Evolutionary conservation across 2,888 invertebrate species (phyloP).

Genomic region (Drosophila meridiana): DNA sequence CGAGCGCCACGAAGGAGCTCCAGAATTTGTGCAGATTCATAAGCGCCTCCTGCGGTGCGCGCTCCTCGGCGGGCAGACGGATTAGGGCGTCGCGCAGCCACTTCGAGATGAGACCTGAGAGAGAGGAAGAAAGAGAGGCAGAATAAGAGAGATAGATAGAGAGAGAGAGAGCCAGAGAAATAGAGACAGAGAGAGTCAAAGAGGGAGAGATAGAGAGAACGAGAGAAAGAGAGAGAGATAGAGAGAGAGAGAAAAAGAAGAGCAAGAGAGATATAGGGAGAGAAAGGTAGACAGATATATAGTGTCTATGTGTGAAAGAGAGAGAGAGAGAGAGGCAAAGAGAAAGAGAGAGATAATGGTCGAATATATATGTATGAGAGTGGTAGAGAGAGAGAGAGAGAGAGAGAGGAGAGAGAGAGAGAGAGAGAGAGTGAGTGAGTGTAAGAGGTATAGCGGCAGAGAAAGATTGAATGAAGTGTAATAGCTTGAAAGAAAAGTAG

Average conservation of each 20-base stretch:
- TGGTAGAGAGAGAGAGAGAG: background rate
- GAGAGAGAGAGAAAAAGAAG: background rate
- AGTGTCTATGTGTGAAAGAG: background rate
- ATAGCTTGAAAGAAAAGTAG: too few species aligned
- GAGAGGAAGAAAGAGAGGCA: background rate
- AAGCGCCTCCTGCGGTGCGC: conserved; percentile 89
- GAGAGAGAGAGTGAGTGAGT: background rate
- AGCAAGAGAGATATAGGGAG: background rate
- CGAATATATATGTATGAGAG: background rate
- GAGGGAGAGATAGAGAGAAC: background rate
- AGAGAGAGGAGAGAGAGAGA: background rate
- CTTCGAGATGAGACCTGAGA: conserved; percentile 89
- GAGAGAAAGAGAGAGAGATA: background rate
- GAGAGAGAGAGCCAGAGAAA: background rate
- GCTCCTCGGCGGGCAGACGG: conserved; percentile 87
- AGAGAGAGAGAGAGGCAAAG: background rate
- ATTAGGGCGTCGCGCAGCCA: conserved; percentile 92
- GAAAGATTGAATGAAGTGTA: too few species aligned
- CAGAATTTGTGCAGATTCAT: conserved; percentile 92
- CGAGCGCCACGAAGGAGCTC: conserved; percentile 91
- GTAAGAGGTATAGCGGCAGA: too few species aligned
- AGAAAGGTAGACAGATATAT: background rate
- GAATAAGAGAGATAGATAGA: background rate
- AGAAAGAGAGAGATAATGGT: background rate
- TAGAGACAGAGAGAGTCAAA: background rate